A percentile compares a stretch with the other conserved stretches of the same genome.
These are phyloP conservation scores for Laodelphax striatellus DNA, from an alignment of 1,140 invertebrate genomes.

Conservation along the genomic window DNA sequence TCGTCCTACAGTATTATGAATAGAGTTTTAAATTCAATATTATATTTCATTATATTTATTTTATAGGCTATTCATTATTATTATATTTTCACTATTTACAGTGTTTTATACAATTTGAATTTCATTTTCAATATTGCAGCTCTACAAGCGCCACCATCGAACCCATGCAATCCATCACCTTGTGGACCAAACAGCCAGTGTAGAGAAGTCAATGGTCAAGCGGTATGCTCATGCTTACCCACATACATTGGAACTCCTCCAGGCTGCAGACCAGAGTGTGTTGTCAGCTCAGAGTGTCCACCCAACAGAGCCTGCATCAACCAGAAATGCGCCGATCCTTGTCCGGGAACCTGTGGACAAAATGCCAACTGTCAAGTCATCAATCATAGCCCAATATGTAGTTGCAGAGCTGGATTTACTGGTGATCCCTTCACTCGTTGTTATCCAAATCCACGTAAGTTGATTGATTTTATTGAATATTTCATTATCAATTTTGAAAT, in stretches of 20 bases:
- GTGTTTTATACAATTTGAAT: no score
- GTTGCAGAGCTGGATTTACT: conserved; percentile 33
- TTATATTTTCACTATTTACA: no score
- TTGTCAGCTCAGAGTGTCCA: conserved; percentile 41
- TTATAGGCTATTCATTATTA: no score
- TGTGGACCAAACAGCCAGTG: conserved; percentile 37
- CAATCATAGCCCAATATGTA: conserved; percentile 39
- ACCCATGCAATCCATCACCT: conserved; percentile 31
- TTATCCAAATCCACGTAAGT: conserved; percentile 28
- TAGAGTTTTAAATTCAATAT: no score
- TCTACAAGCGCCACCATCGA: conserved; percentile 19
- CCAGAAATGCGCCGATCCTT: conserved; percentile 40
- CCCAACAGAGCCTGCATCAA: conserved; percentile 34
- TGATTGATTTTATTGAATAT: conserved; percentile 28
- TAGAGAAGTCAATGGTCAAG: conserved; percentile 27
- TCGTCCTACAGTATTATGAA: no score
- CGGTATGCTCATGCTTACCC: conserved; percentile 35
- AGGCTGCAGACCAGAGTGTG: conserved; percentile 54
- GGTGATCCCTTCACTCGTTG: conserved; percentile 42
- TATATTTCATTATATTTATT: no score
- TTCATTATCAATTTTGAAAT: no score
- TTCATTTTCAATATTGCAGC: not conserved
- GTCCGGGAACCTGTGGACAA: conserved; percentile 40
- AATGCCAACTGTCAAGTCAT: conserved; percentile 40
- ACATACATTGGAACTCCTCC: conserved; percentile 50